phyloP scores from a whole-genome alignment of 2,888 invertebrate genomes.

The Dimorphilus gyrociliatus region DNA sequence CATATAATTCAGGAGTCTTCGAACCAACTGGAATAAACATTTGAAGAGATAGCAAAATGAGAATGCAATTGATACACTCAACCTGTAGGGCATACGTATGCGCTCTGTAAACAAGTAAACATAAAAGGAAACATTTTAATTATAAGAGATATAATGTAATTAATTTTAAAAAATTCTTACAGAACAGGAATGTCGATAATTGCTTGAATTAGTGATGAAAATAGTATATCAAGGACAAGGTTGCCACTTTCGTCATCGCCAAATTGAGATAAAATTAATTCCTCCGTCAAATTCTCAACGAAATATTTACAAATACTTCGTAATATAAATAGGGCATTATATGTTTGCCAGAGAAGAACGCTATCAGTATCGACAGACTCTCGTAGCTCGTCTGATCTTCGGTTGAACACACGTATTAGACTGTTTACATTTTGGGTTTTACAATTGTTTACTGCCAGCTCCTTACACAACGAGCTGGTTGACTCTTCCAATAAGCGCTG shows the following conservation, averaged over 20 bases:
- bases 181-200: constrained; percentile 64
- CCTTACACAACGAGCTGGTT: constrained; percentile 57
- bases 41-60: constrained; percentile 74
- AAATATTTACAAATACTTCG: constrained; percentile 64
- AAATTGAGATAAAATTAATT: constrained; percentile 65
- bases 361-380: constrained; percentile 67
- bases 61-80: constrained; percentile 68
- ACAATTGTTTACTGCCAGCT: constrained; percentile 62
- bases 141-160: background rate
- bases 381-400: constrained; percentile 62
- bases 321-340: constrained; percentile 77
- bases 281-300: constrained; percentile 74
- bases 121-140: no score
- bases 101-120: constrained; percentile 14
- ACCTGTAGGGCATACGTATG: constrained; percentile 40
- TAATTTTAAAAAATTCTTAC: constrained; percentile 41
- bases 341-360: constrained; percentile 77
- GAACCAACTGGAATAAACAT: constrained; percentile 46
- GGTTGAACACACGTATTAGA: constrained; percentile 66
- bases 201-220: constrained; percentile 59
- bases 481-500: constrained; percentile 63
- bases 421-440: constrained; percentile 76
- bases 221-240: no score
- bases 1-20: constrained; percentile 55
- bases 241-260: no score